Percentiles rank a stretch among this genome's conserved stretches.
These are phyloP conservation scores for Aulostomus chinensis DNA, from an alignment of 2,797 vertebrate species.

Conservation along the genomic window DNA sequence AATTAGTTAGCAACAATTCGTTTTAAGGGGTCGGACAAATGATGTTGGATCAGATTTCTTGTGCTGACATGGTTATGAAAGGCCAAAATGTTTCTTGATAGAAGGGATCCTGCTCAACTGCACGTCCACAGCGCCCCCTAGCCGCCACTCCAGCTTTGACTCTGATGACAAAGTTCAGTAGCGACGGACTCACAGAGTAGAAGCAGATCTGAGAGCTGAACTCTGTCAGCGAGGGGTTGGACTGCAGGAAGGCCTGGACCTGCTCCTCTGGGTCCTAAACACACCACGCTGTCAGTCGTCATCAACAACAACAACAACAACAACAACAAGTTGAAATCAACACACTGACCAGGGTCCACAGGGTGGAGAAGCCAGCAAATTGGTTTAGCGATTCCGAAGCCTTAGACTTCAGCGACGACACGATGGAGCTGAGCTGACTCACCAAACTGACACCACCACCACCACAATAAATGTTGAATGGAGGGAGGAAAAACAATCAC, in stretches of 20 bases:
- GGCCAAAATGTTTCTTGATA: too few relatives aligned
- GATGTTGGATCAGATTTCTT: too few relatives aligned
- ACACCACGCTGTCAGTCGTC: slow-evolving; percentile 1
- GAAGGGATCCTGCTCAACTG: too few relatives aligned
- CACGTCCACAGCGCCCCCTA: too few relatives aligned
- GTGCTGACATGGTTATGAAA: too few relatives aligned
- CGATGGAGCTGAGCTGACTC: slow-evolving; percentile 76
- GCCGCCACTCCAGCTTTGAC: too few relatives aligned
- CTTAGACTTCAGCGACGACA: slow-evolving; percentile 76
- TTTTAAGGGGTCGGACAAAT: too few relatives aligned
- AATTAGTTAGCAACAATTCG: too few relatives aligned
- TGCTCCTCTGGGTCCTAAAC: slow-evolving; percentile 83
- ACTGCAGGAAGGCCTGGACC: slow-evolving; percentile 78
- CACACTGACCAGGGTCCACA: slow-evolving; percentile 83
- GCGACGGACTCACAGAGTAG: slow-evolving; percentile 81
- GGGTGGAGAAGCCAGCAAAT: slow-evolving; percentile 78
- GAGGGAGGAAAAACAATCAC: too few relatives aligned
- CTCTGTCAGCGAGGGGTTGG: slow-evolving; percentile 78
- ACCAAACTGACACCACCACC: slow-evolving; percentile 48
- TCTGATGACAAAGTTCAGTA: too few relatives aligned
- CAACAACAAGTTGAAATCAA: neutral
- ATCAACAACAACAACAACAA: slow-evolving; percentile 9
- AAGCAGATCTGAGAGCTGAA: slow-evolving; percentile 80
- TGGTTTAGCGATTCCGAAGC: slow-evolving; percentile 68
- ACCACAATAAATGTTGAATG: neutral